These are phyloP conservation scores for Excalfactoria chinensis DNA, from an alignment of 2,113 vertebrate genomes.

Conservation along the genomic window DNA sequence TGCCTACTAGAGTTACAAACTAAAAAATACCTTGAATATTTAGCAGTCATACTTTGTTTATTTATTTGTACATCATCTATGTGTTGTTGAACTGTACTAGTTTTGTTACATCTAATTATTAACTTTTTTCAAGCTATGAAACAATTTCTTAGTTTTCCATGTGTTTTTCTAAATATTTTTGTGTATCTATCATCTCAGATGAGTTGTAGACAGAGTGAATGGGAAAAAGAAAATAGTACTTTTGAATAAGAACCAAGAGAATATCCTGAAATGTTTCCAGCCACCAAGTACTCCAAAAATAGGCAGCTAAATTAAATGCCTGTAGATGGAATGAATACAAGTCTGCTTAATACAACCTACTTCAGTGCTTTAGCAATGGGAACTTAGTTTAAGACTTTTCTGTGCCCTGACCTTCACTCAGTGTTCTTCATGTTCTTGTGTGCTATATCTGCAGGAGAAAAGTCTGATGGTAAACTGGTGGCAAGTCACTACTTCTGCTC, in stretches of 20 bases:
- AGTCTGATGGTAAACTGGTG: background rate
- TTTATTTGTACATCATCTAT: background rate
- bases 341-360: background rate
- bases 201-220: rapidly evolving
- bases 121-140: background rate
- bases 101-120: rapidly evolving
- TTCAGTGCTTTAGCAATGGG: background rate
- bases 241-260: background rate
- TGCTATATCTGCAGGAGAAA: background rate
- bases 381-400: background rate
- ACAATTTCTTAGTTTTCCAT: background rate
- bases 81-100: background rate
- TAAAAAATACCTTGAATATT: background rate
- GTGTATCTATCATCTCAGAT: rapidly evolving
- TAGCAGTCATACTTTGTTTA: background rate
- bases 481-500: background rate
- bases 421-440: background rate
- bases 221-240: background rate
- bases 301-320: background rate
- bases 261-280: background rate
- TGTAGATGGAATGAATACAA: background rate
- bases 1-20: rapidly evolving
- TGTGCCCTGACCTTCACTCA: background rate
- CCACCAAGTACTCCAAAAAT: background rate
- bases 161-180: background rate